Base-by-base conservation (phyloP, 2,888 invertebrate genomes). In the Sinotaia quadrata region DNA sequence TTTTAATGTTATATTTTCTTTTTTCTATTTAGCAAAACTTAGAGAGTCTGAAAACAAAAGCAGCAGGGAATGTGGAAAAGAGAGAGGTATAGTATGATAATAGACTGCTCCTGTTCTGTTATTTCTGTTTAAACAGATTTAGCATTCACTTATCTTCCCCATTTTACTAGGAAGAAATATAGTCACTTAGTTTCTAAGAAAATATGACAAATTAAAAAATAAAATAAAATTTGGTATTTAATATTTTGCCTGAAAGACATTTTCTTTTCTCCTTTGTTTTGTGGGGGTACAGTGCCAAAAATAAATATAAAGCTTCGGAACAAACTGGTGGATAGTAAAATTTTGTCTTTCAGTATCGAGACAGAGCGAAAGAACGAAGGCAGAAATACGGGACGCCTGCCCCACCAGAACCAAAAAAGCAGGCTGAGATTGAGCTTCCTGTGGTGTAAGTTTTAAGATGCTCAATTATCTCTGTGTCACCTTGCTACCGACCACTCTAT, bases 331-430 rank as follows among this genome's bases (percentile, higher is more conserved):
- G 63, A 65, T 34, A 52, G 63, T 56, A 41, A 52, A 65, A 52
- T 65, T 58, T 54, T 68, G 49, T 56, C 37, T 72, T 72, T 24
- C 82, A 89, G 78, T 99, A 99, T 87, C 91, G 98, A 69, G 99
- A 99, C 88, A 91, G 99, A 51, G 99, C 99, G 0, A 97, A 97
- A 81, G 99, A 99, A 84, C 91, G 99, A 41, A 90, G 99, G 60
- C 91, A 95, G 82, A 97, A 97, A 86, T 98, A 85, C 69, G 87
- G 87, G 18, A 78, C 76, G 15, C 80, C 84, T 24, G 82, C 81
- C 15, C 87, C 87, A 4, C 87, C 87, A 21, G 78, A 81, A 54
- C 84, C 82, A 44, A 77, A 75, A 67, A 78, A 79, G 57, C 81
- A 57, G 44, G 68, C 61, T 54, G 61, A 56, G 15, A 41, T 12